A percentile compares a stretch with the other conserved stretches of the same genome.
phyloP scores from a whole-genome alignment of 53 echinoderm and acorn worm species.

The Holothuria scabra region DNA sequence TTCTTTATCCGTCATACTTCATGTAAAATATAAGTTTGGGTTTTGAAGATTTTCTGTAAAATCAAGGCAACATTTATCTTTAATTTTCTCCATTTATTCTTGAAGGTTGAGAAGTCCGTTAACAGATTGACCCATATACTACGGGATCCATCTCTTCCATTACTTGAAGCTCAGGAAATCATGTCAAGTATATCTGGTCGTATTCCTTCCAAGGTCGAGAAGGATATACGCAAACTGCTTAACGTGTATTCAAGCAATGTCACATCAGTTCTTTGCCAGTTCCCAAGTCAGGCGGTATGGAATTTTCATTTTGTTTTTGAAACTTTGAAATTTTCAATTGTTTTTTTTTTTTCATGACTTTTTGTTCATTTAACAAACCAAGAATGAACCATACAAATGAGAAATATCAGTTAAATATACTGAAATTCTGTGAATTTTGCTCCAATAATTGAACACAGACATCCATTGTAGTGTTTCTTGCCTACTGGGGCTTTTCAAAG shows the following conservation, averaged over 20 bases:
- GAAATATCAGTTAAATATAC: too few species aligned
- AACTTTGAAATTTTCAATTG: neutral
- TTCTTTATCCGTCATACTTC: too few species aligned
- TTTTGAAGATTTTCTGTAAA: too few species aligned
- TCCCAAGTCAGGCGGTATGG: conserved; percentile 91
- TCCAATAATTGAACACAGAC: too few species aligned
- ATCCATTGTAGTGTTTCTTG: too few species aligned
- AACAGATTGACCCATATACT: conserved; percentile 67
- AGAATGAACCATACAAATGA: too few species aligned
- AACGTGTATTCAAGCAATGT: conserved; percentile 91
- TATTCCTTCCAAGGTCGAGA: conserved; percentile 80
- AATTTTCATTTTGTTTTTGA: neutral
- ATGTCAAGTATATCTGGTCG: conserved; percentile 90
- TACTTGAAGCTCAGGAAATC: conserved; percentile 97
- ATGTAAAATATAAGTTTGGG: too few species aligned
- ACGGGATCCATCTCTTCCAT: conserved; percentile 86
- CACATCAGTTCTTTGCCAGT: conserved; percentile 98
- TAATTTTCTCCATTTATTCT: too few species aligned
- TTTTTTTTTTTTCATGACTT: neutral
- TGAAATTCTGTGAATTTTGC: too few species aligned
- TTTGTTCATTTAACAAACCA: too few species aligned
- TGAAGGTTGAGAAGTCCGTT: conserved; percentile 66
- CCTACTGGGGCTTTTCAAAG: too few species aligned
- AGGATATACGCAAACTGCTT: conserved; percentile 82
- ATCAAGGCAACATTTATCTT: too few species aligned